Base-by-base conservation (phyloP, 2,888 invertebrate genomes). In the Ophraella communa region DNA sequence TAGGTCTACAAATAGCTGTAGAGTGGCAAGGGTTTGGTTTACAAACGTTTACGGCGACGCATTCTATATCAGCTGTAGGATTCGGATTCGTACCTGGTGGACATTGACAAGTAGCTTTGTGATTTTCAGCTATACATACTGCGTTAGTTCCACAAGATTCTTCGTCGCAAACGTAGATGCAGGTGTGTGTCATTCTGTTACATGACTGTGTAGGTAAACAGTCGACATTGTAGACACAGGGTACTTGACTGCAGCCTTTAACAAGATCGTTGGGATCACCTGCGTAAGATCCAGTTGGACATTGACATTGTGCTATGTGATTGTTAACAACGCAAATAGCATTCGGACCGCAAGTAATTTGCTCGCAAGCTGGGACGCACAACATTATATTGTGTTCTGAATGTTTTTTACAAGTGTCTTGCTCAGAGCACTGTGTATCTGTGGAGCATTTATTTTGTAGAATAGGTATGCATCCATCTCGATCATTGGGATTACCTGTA, bases 261-360 rank as follows among this genome's bases (percentile, higher is more conserved):
- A 85, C 84, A 1, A 87, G 81, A 78, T 94, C 93, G 77, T 91
- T 90, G 0, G 95, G 94, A 83, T 95, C 91, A 2, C 95, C 95
- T 8, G 92, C 90, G 78, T 89, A 95, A 1, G 92, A 88, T 17
- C 95, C 95, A 5, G 92, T 89, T 17, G 95, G 95, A 78, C 96
- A 96, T 75, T 94, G 92, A 77, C 96, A 96, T 80, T 93, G 91
- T 0, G 94, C 92, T 11, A 91, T 91, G 79, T 96, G 95, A 77
- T 95, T 95, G 75, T 95, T 94, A 1, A 93, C 92, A 7, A 94
- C 87, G 77, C 96, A 96, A 17, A 95, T 85, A 5, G 96, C 94
- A 70, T 92, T 90, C 0, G 94, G 93, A 1, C 95, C 96, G 79
- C 96, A 96, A 51, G 86, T 85, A 0, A 91, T 81, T 44, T 87